phyloP scores from a whole-genome alignment of 2,888 invertebrate species.

The Lochmaea capreae region DNA sequence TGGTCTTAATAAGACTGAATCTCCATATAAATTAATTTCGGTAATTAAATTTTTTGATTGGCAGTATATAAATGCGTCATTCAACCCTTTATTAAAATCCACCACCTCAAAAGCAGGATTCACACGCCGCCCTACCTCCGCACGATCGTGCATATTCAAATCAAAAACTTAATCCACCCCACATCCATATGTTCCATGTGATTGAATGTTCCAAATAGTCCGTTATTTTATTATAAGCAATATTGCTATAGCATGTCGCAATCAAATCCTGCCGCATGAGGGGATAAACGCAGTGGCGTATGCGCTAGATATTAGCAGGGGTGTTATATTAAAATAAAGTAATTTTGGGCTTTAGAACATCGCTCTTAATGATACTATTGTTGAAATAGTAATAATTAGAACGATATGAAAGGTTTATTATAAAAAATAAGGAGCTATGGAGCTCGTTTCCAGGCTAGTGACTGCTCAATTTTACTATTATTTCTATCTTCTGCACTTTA shows the following conservation, averaged over 20 bases:
- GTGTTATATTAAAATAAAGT: not conserved
- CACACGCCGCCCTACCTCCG: conserved; percentile 19
- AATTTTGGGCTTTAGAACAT: too few species aligned
- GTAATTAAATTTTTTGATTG: conserved; percentile 18
- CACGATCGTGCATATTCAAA: conserved; percentile 34
- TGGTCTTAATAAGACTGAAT: too few species aligned
- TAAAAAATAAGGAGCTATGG: too few species aligned
- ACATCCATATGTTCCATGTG: conserved; percentile 45
- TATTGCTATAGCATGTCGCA: conserved; percentile 56
- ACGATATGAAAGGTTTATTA: too few species aligned
- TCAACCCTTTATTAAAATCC: conserved; percentile 15
- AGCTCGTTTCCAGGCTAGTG: too few species aligned
- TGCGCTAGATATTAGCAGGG: not conserved
- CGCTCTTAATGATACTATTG: too few species aligned
- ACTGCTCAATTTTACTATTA: too few species aligned
- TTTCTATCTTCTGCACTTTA: too few species aligned
- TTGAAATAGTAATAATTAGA: too few species aligned
- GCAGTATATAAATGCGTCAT: conserved; percentile 5
- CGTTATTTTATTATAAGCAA: conserved; percentile 59
- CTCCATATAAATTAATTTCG: not conserved
- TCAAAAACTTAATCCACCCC: conserved; percentile 38
- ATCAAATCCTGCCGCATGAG: conserved; percentile 43
- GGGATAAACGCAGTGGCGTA: conserved; percentile 29
- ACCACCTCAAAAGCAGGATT: conserved; percentile 14
- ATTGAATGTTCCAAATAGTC: conserved; percentile 61